Evolutionary conservation across 2,888 invertebrate genomes (phyloP).

Genomic region (Acronicta aceris): DNA sequence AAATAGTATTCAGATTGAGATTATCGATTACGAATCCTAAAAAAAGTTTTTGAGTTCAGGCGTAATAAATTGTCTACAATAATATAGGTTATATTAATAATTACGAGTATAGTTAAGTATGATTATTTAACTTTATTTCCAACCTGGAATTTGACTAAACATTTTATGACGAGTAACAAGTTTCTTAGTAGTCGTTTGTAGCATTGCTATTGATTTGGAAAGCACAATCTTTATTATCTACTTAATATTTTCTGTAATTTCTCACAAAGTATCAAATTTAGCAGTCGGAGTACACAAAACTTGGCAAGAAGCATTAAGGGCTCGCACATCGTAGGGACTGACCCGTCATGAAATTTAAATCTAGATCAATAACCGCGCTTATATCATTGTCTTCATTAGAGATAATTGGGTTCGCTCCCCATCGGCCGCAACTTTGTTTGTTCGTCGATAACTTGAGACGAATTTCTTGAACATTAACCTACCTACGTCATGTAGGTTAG

Average conservation of each 20-base stretch:
- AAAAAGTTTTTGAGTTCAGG: no score
- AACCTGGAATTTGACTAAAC: no score
- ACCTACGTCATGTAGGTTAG: constrained; percentile 62
- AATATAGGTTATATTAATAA: no score
- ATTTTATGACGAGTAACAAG: no score
- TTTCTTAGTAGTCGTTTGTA: no score
- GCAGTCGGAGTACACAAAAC: constrained; percentile 68
- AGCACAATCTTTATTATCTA: no score
- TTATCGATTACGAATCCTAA: no score
- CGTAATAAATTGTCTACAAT: no score
- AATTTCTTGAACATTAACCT: constrained; percentile 83
- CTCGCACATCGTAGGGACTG: constrained; percentile 87
- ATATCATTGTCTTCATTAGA: constrained; percentile 90
- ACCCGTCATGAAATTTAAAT: constrained; percentile 90
- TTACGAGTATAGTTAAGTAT: no score
- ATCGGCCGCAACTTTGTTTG: constrained; percentile 87
- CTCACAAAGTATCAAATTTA: constrained; percentile 65
- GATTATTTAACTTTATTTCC: no score
- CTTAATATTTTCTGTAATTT: neutral
- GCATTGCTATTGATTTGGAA: no score
- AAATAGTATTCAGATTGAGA: no score
- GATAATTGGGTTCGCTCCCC: constrained; percentile 89
- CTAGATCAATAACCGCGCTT: constrained; percentile 90
- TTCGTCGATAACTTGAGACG: constrained; percentile 87
- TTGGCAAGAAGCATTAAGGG: constrained; percentile 88